Percentiles rank a stretch among this genome's conserved stretches.
Conservation (phyloP, 2,797 vertebrate species). For the Sibirionetta formosa region DNA sequence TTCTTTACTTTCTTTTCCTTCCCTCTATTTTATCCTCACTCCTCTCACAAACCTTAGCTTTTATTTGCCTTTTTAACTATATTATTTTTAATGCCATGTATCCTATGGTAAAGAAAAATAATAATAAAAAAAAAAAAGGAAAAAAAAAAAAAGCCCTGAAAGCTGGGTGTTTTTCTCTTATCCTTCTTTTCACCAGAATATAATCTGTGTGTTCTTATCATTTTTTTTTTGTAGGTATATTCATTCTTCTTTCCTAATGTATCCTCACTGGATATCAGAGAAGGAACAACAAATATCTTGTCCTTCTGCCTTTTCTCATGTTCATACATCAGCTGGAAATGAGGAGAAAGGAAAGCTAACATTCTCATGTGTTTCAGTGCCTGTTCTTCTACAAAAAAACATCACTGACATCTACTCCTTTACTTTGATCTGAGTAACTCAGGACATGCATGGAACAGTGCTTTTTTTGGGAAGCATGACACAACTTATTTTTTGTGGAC, state of each 20-base stretch:
- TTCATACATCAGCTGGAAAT: not conserved
- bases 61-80: not conserved
- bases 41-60: not conserved
- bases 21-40: not conserved
- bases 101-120: not conserved
- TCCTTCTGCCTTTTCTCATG: not conserved
- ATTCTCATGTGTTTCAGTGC: not conserved
- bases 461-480: not conserved
- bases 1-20: not conserved
- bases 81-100: not conserved
- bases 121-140: not conserved
- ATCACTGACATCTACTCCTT: rapidly evolving
- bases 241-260: not conserved
- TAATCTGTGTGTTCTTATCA: not conserved
- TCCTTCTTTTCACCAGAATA: not conserved
- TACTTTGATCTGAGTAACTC: not conserved
- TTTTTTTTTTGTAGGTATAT: not conserved
- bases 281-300: not conserved
- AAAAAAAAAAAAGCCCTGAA: not conserved
- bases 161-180: not conserved
- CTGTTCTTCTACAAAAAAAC: not conserved
- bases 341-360: not conserved
- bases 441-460: not conserved
- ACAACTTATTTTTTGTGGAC: not conserved
- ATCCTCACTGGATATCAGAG: not conserved